A percentile compares a stretch with the other conserved stretches of the same genome.
These are phyloP conservation scores for Gopherus flavomarginatus DNA, from an alignment of 2,113 vertebrate genomes.

Conservation along the genomic window DNA sequence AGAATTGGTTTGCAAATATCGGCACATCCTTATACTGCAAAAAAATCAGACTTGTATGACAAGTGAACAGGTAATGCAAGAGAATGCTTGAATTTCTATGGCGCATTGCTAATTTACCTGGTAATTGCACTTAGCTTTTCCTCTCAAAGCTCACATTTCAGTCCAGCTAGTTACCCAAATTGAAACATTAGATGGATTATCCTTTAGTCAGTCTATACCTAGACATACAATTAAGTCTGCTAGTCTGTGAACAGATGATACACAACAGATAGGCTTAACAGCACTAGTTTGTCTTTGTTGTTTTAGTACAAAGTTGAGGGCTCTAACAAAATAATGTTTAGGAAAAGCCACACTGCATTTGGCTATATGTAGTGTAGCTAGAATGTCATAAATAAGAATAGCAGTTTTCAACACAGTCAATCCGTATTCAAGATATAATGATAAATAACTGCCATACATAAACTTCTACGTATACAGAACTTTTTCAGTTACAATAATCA, in stretches of 20 bases:
- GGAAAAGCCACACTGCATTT: background rate
- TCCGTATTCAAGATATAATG: background rate
- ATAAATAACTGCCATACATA: background rate
- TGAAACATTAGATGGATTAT: background rate
- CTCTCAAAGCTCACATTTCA: background rate
- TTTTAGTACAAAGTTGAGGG: background rate
- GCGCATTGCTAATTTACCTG: background rate
- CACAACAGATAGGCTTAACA: background rate
- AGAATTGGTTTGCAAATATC: background rate
- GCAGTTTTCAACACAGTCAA: background rate
- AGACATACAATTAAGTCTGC: background rate
- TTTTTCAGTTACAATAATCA: constrained; percentile 34
- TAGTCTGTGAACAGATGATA: background rate
- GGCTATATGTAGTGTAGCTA: background rate
- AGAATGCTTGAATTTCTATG: background rate
- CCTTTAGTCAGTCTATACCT: background rate
- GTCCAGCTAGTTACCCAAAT: background rate
- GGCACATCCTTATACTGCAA: background rate
- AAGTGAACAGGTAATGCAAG: background rate
- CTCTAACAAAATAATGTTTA: background rate
- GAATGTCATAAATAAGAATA: background rate
- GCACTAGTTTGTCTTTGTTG: background rate
- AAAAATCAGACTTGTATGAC: background rate
- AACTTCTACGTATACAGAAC: constrained; percentile 21
- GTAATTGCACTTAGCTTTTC: background rate